Conservation (phyloP, 2,888 invertebrate species). For the Urechis unicinctus region DNA sequence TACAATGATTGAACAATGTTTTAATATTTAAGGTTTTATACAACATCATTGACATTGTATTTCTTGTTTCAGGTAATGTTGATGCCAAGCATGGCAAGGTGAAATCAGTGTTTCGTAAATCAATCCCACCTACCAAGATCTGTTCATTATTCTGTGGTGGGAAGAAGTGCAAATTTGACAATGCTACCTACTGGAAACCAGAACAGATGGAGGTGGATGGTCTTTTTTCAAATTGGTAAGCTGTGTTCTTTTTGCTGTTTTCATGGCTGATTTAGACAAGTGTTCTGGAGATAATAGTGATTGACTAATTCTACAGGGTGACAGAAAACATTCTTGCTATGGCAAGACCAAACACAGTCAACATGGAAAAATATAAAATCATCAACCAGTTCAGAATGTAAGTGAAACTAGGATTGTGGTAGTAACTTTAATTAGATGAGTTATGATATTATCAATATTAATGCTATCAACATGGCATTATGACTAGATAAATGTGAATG, state of each 20-base stretch:
- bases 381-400: conserved; percentile 69
- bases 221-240: conserved; percentile 77
- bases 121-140: conserved; percentile 64
- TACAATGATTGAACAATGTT: no score
- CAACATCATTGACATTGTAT: no score
- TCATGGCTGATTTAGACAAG: neutral
- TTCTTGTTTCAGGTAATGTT: no score
- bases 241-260: neutral
- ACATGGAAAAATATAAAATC: conserved; percentile 69
- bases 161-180: conserved; percentile 73
- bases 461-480: neutral
- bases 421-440: neutral
- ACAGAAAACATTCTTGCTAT: conserved; percentile 82
- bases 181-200: conserved; percentile 55
- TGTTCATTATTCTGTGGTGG: conserved; percentile 83
- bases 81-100: no score
- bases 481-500: no score
- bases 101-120: conserved; percentile 45
- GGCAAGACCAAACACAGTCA: conserved; percentile 73
- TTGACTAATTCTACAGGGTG: conserved; percentile 60
- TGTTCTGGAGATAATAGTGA: neutral
- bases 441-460: neutral
- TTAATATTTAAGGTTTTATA: no score
- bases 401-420: conserved; percentile 26
- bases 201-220: conserved; percentile 68